These are phyloP conservation scores for Adoxophyes honmai DNA, from an alignment of 1,140 invertebrate species.

Conservation along the genomic window DNA sequence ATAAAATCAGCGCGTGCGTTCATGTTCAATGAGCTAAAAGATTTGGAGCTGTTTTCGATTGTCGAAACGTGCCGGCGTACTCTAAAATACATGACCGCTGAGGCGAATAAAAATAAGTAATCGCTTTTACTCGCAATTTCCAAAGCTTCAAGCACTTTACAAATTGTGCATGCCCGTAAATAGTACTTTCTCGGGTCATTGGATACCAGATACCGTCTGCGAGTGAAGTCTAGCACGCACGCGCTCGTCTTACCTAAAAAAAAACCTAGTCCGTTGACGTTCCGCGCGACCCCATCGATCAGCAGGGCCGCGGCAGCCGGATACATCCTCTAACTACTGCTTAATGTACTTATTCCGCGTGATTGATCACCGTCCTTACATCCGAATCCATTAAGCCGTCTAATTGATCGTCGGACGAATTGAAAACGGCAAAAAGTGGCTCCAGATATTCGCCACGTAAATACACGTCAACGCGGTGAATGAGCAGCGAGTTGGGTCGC, in stretches of 20 bases:
- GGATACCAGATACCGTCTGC: too few species aligned
- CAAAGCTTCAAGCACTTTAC: too few species aligned
- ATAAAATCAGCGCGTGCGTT: slow-evolving; percentile 32
- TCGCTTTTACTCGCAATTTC: too few species aligned
- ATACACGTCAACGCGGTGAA: slow-evolving; percentile 7
- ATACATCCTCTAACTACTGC: slow-evolving; percentile 42
- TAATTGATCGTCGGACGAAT: slow-evolving; percentile 63
- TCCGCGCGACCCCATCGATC: slow-evolving; percentile 44
- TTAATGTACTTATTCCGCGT: slow-evolving; percentile 57
- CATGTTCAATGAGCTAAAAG: slow-evolving; percentile 7
- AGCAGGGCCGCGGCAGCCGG: slow-evolving; percentile 24
- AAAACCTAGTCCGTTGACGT: slow-evolving; percentile 8
- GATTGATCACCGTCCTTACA: slow-evolving; percentile 60
- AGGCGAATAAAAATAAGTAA: too few species aligned
- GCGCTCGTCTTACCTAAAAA: slow-evolving; percentile 1
- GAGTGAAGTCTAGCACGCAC: neutral
- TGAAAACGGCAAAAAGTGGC: slow-evolving; percentile 53
- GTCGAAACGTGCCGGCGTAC: neutral
- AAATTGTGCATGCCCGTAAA: too few species aligned
- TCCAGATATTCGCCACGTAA: slow-evolving; percentile 3
- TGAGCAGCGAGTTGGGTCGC: neutral
- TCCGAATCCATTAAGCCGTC: slow-evolving; percentile 66
- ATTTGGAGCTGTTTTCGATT: neutral
- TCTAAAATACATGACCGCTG: neutral
- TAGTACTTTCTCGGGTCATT: too few species aligned